Base-by-base conservation (phyloP, 2,797 vertebrate species). In the Smutsia gigantea region DNA sequence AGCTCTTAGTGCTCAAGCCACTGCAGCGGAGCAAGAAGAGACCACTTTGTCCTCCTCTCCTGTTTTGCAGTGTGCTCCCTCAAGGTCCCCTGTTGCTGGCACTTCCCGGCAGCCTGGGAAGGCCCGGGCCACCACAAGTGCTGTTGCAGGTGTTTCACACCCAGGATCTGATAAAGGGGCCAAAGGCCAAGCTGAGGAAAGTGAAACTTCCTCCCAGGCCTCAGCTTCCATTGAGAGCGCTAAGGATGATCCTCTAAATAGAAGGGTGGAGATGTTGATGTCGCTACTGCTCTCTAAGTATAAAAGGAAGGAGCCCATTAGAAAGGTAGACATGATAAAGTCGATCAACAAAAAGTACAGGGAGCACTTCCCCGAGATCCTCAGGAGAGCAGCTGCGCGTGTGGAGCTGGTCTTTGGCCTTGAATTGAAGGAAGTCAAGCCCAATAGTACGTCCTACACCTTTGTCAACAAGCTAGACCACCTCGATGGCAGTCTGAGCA, bases 221-320 rank as follows among this genome's bases (percentile, higher is more conserved):
- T 25, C 14, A n/a, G 0, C 27, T 17, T 69, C 15, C 2, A 15
- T 11, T 79, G 12, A 53, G 57, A 57, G 23, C 10, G 19, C 3
- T 3, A 21, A 13, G 11, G 55, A n/a, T 74, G 78, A 69, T 55
- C 31, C 71, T 79, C 31, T 86, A 9, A 79, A 18, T 51, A 46
- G 25, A 66, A 79, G 29, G 15, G 51, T 25, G 9, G 29, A 29
- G 5, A 5, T n/a, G 34, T 51, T 88, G 37, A 37, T 34, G 23
- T 51, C 85, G n/a, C 88, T 86, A 18, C 46, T 90, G 46, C 27
- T 87, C 23, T 57, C 53, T 13, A 96, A 84, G 49, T 87, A 55
- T 46, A 68, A 71, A 39, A 84, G 23, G 37, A 74, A 68, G 57
- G 57, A 61, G 21, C 19, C 15, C 14, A 34, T 75, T 49, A 15